These are phyloP conservation scores for Thomomys bottae DNA, from an alignment of 2,113 vertebrate genomes.

Conservation along the genomic window DNA sequence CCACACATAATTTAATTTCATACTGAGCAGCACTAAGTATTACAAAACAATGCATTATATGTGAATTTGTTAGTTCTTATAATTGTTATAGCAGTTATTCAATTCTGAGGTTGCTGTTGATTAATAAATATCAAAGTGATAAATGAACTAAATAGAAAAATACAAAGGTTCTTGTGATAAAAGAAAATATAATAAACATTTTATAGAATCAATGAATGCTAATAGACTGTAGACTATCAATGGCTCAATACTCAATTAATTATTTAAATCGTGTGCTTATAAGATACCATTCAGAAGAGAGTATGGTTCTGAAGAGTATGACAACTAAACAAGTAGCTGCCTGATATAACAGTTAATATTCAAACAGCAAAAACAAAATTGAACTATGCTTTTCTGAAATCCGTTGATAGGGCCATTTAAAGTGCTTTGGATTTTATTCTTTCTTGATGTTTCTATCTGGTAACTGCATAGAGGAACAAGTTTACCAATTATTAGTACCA, in stretches of 20 bases:
- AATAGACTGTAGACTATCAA: conserved; percentile 7
- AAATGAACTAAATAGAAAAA: neutral
- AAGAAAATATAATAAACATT: neutral
- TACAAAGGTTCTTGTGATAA: neutral
- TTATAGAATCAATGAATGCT: conserved; percentile 22
- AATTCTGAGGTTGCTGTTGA: neutral
- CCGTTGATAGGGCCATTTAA: neutral
- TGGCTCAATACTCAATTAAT: neutral
- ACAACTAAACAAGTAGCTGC: neutral
- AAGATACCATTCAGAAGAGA: neutral
- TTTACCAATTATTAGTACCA: neutral
- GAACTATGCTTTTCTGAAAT: neutral
- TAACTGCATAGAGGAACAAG: neutral
- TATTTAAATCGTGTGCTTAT: conserved; percentile 28
- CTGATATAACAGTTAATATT: neutral
- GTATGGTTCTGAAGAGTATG: neutral
- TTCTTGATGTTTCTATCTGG: neutral
- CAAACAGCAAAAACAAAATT: too few relatives aligned
- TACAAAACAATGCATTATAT: neutral
- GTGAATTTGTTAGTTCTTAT: neutral
- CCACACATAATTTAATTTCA: neutral
- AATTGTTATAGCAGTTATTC: neutral
- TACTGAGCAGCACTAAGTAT: neutral
- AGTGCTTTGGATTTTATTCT: neutral
- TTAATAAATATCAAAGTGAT: neutral